Evolutionary conservation across 2,888 invertebrate species (phyloP).

Genomic region (Escarpia spicata): DNA sequence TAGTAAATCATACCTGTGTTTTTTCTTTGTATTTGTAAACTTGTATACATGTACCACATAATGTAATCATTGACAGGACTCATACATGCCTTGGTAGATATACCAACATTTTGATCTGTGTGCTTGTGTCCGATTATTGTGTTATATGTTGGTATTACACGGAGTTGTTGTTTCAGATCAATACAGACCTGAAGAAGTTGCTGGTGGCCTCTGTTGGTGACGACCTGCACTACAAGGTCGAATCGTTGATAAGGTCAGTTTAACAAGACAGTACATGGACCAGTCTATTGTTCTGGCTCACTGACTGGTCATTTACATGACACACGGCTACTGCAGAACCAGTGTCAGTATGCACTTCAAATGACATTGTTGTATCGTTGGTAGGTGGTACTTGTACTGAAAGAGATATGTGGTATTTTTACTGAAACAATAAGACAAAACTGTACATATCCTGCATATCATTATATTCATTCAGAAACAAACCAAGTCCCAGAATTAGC

Average conservation of each 20-base stretch:
- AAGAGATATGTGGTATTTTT: no score
- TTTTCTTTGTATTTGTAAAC: no score
- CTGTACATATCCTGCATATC: neutral
- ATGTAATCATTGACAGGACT: no score
- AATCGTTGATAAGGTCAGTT: constrained; percentile 80
- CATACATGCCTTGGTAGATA: neutral
- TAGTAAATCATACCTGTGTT: no score
- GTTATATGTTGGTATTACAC: neutral
- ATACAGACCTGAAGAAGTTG: constrained; percentile 90
- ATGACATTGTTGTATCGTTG: no score
- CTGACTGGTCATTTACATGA: neutral
- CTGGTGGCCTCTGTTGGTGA: constrained; percentile 95
- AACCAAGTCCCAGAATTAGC: neutral
- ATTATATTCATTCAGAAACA: neutral
- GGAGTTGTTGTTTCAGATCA: constrained; percentile 72
- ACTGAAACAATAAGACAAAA: neutral
- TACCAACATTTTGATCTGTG: neutral
- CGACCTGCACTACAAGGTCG: constrained; percentile 88
- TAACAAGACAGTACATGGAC: neutral
- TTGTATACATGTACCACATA: no score
- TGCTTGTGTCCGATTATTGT: neutral
- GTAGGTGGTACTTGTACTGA: neutral
- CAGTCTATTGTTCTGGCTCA: neutral
- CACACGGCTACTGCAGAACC: neutral
- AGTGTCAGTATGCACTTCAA: neutral